Conservation (phyloP, 2,797 vertebrate genomes). For the Tenualosa ilisha region DNA sequence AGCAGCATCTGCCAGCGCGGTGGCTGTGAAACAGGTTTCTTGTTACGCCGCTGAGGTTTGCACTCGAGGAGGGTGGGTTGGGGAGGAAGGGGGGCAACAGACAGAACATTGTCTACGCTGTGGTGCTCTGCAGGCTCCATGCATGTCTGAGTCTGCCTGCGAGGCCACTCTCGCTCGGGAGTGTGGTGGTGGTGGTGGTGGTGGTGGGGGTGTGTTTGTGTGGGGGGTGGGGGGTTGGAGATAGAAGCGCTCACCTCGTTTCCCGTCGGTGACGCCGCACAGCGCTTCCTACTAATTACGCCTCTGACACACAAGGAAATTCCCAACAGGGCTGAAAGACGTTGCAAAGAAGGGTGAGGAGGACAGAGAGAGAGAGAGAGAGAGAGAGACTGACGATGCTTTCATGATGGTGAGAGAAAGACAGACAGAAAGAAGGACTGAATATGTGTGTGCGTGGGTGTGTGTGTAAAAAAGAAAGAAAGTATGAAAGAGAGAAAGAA, state of each 20-base stretch:
- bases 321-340: conserved; percentile 57
- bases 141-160: conserved; percentile 14
- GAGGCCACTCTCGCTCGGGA: background rate
- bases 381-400: no score
- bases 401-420: background rate
- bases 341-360: conserved; percentile 20
- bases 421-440: background rate
- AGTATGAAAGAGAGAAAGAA: background rate
- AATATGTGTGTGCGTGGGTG: background rate
- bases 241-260: conserved; percentile 44
- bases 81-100: conserved; percentile 8
- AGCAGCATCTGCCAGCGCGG: background rate
- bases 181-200: conserved; percentile 26
- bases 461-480: no score
- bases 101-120: conserved; percentile 34
- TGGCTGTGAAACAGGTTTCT: background rate
- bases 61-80: background rate
- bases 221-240: conserved; percentile 21
- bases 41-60: conserved; percentile 8
- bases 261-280: conserved; percentile 53
- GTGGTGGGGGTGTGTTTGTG: conserved; percentile 21
- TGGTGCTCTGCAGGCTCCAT: background rate
- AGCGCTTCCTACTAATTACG: conserved; percentile 64
- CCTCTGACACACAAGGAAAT: conserved; percentile 67
- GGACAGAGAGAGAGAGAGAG: background rate